These are phyloP conservation scores for Australoheros facetus DNA, from an alignment of 2,797 vertebrate genomes.

Conservation along the genomic window DNA sequence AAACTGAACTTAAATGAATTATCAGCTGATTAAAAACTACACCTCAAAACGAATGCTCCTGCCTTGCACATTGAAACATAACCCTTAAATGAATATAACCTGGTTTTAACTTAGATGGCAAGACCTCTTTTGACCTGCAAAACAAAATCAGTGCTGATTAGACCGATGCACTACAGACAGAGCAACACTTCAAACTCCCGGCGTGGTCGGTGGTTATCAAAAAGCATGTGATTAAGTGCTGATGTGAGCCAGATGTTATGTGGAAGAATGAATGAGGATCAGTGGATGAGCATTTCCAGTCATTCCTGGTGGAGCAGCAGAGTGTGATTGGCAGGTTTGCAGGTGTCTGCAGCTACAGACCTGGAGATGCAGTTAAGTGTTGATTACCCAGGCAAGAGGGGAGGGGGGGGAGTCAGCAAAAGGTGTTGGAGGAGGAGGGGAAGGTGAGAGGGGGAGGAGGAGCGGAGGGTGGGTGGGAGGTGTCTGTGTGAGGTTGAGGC, in stretches of 20 bases:
- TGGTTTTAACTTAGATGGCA: background rate
- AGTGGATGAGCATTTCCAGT: slow-evolving; percentile 67
- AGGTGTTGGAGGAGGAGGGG: slow-evolving; percentile 5
- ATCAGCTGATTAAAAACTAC: background rate
- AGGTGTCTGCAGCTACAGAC: slow-evolving; percentile 56
- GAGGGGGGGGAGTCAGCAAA: slow-evolving; percentile 25
- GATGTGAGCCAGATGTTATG: slow-evolving; percentile 18
- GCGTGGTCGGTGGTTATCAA: slow-evolving; percentile 27
- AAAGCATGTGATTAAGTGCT: slow-evolving; percentile 29
- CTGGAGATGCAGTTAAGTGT: slow-evolving; percentile 59
- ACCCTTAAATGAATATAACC: background rate
- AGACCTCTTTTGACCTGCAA: slow-evolving; percentile 20
- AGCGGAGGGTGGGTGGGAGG: slow-evolving; percentile 7
- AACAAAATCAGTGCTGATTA: background rate
- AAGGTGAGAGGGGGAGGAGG: slow-evolving; percentile 17
- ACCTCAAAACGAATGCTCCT: background rate
- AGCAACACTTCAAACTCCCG: slow-evolving; percentile 20
- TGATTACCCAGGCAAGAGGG: slow-evolving; percentile 45
- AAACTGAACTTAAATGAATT: background rate
- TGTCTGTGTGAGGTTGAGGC: slow-evolving; percentile 43
- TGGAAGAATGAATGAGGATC: slow-evolving; percentile 40
- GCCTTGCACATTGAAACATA: too few species aligned
- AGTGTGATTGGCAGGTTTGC: slow-evolving; percentile 54
- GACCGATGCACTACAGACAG: background rate
- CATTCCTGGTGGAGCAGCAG: slow-evolving; percentile 65